Percentiles rank a stretch among this genome's conserved stretches.
Conservation (phyloP, 2,113 vertebrate species). For the Benitochromis conjunctus region DNA sequence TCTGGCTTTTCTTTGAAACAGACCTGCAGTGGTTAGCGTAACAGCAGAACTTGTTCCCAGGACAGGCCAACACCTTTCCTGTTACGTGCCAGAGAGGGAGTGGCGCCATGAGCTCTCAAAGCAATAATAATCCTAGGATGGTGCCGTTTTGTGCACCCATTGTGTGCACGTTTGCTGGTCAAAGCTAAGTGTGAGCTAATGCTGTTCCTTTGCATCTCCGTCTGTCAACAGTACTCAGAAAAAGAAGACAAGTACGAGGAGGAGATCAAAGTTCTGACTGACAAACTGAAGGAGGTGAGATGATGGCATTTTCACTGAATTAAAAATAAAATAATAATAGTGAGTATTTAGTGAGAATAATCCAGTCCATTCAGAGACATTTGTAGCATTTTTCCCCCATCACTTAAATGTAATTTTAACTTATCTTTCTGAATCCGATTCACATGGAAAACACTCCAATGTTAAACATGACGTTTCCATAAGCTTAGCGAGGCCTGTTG, state of each 20-base stretch:
- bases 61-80: background rate
- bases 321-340: background rate
- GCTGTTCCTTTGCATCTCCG: conserved; percentile 36
- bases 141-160: background rate
- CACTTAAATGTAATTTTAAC: background rate
- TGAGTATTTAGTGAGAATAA: background rate
- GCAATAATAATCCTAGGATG: background rate
- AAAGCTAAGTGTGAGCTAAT: background rate
- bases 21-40: background rate
- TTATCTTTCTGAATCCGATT: background rate
- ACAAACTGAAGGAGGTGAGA: conserved; percentile 97
- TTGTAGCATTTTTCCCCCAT: background rate
- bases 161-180: background rate
- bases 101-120: background rate
- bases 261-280: conserved; percentile 95
- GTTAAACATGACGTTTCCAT: background rate
- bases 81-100: background rate
- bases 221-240: conserved; percentile 88
- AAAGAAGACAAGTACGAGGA: conserved; percentile 99
- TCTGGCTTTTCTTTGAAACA: background rate
- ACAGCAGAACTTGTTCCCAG: background rate
- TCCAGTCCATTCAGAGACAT: background rate
- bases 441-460: background rate
- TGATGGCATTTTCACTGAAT: background rate
- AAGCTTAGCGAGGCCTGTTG: background rate